Conservation (phyloP, 2,888 invertebrate genomes). For the Rhogogaster chlorosoma region DNA sequence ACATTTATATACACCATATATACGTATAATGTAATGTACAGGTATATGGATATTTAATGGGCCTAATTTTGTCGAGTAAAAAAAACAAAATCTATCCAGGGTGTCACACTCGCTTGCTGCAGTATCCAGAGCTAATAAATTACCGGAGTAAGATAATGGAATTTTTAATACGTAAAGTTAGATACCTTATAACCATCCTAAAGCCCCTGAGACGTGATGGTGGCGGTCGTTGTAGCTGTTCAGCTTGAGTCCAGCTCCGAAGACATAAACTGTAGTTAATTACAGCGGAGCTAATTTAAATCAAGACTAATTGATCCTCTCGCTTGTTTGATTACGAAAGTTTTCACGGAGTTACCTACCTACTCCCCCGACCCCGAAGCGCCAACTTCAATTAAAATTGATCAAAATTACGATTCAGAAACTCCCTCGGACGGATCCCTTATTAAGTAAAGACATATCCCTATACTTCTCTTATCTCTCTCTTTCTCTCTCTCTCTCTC, state of each 20-base stretch:
- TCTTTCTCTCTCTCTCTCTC: neutral
- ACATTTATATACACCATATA: neutral
- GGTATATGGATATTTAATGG: neutral
- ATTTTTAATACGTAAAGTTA: conserved; percentile 34
- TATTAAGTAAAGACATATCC: conserved; percentile 7
- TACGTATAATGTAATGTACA: too few relatives aligned
- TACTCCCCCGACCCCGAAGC: neutral
- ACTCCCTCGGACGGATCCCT: conserved; percentile 5
- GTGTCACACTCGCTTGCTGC: neutral
- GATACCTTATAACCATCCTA: conserved; percentile 17
- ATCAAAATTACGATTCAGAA: conserved; percentile 42
- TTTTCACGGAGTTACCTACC: conserved; percentile 12
- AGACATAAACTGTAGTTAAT: conserved; percentile 66
- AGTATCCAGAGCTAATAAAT: conserved; percentile 18
- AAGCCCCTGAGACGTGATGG: conserved; percentile 7
- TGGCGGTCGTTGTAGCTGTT: neutral
- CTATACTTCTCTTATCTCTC: neutral
- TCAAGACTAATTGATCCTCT: conserved; percentile 72
- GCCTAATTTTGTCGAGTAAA: neutral
- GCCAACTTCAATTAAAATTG: conserved; percentile 45
- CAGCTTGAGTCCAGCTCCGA: conserved; percentile 24
- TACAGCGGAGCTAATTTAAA: conserved; percentile 73
- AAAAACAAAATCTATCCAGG: neutral
- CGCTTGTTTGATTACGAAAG: conserved; percentile 47
- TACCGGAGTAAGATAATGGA: conserved; percentile 25